Evolutionary conservation across 2,113 vertebrate species (phyloP).

Genomic region (Ursus arctos): DNA sequence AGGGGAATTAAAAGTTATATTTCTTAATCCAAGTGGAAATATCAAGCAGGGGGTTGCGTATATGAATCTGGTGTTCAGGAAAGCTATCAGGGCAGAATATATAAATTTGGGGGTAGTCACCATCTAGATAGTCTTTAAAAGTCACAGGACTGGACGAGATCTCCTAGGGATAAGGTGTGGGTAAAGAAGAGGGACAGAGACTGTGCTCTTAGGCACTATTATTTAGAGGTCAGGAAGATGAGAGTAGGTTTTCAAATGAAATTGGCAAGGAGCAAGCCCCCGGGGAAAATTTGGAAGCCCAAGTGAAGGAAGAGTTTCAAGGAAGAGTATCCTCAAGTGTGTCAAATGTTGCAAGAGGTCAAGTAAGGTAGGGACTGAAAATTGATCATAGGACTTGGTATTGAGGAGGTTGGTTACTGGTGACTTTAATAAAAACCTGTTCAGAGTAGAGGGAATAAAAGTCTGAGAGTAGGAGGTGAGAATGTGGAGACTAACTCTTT

Average conservation of each 20-base stretch:
- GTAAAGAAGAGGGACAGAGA: background rate
- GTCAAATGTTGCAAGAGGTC: background rate
- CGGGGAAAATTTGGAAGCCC: background rate
- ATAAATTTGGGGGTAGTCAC: conserved; percentile 26
- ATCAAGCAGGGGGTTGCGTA: background rate
- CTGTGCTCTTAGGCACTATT: background rate
- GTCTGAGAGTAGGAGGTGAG: conserved; percentile 19
- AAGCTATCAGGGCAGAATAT: background rate
- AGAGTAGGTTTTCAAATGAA: conserved; percentile 26
- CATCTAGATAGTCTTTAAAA: conserved; percentile 1
- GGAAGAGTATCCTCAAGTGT: conserved; percentile 1
- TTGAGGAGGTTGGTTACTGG: conserved; percentile 8
- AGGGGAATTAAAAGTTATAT: background rate
- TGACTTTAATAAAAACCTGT: conserved; percentile 59
- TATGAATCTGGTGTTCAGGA: background rate
- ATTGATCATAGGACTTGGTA: background rate
- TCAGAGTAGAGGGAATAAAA: conserved; percentile 30
- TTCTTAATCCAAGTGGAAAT: conserved; percentile 49
- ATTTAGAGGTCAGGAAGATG: background rate
- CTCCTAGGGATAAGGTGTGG: background rate
- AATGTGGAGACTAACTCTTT: conserved; percentile 52
- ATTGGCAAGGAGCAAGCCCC: conserved; percentile 6
- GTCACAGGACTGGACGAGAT: background rate
- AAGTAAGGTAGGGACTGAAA: background rate
- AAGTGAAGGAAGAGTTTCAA: conserved; percentile 41